Base-by-base conservation (phyloP, 2,797 vertebrate species). In the Uromys caudimaculatus region DNA sequence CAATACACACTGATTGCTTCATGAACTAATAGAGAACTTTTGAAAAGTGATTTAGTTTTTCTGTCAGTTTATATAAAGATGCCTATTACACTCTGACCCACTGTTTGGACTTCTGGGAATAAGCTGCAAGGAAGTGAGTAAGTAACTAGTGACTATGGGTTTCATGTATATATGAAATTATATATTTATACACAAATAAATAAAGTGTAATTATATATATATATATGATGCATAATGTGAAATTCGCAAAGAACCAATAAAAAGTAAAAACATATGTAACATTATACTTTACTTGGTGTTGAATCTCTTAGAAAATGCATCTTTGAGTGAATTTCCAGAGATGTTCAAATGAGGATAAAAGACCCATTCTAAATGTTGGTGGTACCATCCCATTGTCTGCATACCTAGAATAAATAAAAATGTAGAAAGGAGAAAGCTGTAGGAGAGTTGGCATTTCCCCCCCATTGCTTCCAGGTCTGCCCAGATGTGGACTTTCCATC, bases 21-120 rank as follows among this genome's bases (percentile, higher is more conserved):
- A 1, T 50, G 6, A 67, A 91, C 38, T 3, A 38, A 16, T 0
- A 2, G 16, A 11, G 7, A 60, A 27, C 29, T 64, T 95, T 27
- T 4, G 52, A 38, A 78, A 67, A 83, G 1, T 9, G 38, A 6
- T 24, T 41, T 23, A 19, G 24, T 3, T 1, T 23, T 50, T 90
- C 10, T 35, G 58, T 17, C 27, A 32, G 14, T 6, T 44, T 24
- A 0, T 1, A 0, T 29, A 7, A 62, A 82, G 24, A 16, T 1
- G 10, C 14, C 62, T 32, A 3, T 11, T 8, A 32, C 4, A 2
- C 47, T 32, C 52, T 12, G 60, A 24, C 29, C 5, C 24, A 3
- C 32, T 11, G 2, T 17, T 41, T 44, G 67, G 21, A 24, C 3
- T 47, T 41, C 64, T 7, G 35, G 50, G 35, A 85, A 38, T 19